A percentile compares a stretch with the other conserved stretches of the same genome.
Conservation (phyloP, 2,888 invertebrate genomes). For the Plagiodera versicolora region DNA sequence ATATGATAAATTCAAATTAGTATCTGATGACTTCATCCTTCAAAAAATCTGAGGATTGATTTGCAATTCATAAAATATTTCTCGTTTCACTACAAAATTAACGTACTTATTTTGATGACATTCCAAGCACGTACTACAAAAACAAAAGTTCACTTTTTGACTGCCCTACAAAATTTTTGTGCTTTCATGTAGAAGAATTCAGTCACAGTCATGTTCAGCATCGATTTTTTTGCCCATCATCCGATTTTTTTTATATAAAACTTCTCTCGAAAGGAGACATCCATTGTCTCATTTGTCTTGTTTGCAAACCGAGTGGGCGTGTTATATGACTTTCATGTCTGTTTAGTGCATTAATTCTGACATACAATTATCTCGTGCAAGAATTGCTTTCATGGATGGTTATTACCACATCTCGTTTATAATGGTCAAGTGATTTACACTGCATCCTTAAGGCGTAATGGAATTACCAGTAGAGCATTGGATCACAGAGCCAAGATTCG, state of each 20-base stretch:
- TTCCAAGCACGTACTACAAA: too few relatives aligned
- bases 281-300: not conserved
- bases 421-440: not conserved
- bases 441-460: not conserved
- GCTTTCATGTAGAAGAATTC: not conserved
- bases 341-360: not conserved
- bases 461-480: not conserved
- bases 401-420: not conserved
- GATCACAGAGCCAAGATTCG: too few relatives aligned
- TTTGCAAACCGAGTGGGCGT: not conserved
- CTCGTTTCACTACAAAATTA: too few relatives aligned
- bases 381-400: not conserved
- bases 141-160: too few relatives aligned
- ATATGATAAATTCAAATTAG: too few relatives aligned
- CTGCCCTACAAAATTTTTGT: too few relatives aligned
- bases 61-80: too few relatives aligned
- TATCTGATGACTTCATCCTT: too few relatives aligned
- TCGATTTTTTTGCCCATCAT: not conserved
- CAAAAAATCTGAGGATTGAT: too few relatives aligned
- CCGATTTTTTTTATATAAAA: too few relatives aligned
- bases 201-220: not conserved
- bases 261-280: too few relatives aligned
- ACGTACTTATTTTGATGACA: too few relatives aligned
- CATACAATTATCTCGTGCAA: not conserved
- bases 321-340: not conserved